Conservation (phyloP, 2,113 vertebrate genomes). For the Larimichthys crocea region DNA sequence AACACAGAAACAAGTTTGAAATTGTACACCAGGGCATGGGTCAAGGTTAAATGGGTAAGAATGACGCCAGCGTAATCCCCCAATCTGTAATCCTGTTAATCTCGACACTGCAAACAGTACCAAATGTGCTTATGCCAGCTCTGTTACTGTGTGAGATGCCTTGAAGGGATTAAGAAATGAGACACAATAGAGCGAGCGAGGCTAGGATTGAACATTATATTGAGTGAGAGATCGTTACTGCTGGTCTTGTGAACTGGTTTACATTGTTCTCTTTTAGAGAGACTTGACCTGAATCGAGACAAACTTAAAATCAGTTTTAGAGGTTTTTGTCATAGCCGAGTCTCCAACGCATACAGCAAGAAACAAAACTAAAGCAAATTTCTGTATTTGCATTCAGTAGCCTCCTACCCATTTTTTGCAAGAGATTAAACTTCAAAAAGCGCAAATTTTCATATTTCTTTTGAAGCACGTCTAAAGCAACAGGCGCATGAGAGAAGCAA, state of each 20-base stretch:
- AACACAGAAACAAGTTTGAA: constrained; percentile 27
- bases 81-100: constrained; percentile 81
- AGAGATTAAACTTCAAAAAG: constrained; percentile 73
- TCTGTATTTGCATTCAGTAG: constrained; percentile 67
- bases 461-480: constrained; percentile 65
- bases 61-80: constrained; percentile 73
- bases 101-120: constrained; percentile 72
- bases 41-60: constrained; percentile 74
- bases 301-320: neutral
- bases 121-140: constrained; percentile 71
- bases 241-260: neutral
- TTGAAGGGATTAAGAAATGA: constrained; percentile 69
- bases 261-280: constrained; percentile 12
- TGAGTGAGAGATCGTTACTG: neutral
- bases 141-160: constrained; percentile 55
- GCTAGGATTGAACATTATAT: constrained; percentile 6
- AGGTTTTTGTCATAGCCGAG: constrained; percentile 16
- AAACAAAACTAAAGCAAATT: constrained; percentile 47
- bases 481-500: constrained; percentile 40
- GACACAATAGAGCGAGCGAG: constrained; percentile 56
- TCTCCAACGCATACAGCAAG: constrained; percentile 23
- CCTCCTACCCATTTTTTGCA: constrained; percentile 37
- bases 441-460: constrained; percentile 53
- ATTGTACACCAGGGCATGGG: constrained; percentile 34
- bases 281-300: constrained; percentile 1